Percentiles rank a stretch among this genome's conserved stretches.
phyloP scores from a whole-genome alignment of 2,888 invertebrate genomes.

The Seira ritae region DNA sequence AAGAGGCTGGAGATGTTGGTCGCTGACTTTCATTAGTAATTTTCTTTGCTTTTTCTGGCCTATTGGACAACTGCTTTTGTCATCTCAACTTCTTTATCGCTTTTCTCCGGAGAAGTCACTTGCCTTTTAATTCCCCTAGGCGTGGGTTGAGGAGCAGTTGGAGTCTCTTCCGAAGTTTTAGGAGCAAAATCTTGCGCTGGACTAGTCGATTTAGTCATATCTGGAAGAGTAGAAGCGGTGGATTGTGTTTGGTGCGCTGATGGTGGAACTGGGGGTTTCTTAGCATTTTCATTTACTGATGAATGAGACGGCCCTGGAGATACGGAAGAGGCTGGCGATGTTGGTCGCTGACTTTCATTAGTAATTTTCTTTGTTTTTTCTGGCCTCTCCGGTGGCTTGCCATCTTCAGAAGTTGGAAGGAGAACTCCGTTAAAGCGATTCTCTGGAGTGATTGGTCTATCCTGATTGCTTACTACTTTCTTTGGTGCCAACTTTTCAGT shows the following conservation, averaged over 20 bases:
- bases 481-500: slow-evolving; percentile 21
- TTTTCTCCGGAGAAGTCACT: slow-evolving; percentile 18
- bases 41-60: slow-evolving; percentile 26
- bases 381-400: slow-evolving; percentile 41
- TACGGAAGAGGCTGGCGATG: neutral
- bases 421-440: slow-evolving; percentile 49
- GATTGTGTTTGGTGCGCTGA: neutral
- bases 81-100: neutral
- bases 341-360: neutral
- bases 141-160: slow-evolving; percentile 30
- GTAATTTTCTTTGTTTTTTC: slow-evolving; percentile 22
- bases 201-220: no score
- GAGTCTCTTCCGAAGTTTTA: neutral
- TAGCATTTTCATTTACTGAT: neutral
- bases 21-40: neutral
- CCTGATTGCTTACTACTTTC: neutral
- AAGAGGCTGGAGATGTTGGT: neutral
- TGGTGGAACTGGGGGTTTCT: neutral
- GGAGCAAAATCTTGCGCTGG: neutral
- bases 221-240: neutral
- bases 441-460: slow-evolving; percentile 26
- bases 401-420: slow-evolving; percentile 21
- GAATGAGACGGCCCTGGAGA: neutral
- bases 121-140: slow-evolving; percentile 47
- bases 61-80: slow-evolving; percentile 38